Base-by-base conservation (phyloP, 2,888 invertebrate genomes). In the Ornithoptera alexandrae region DNA sequence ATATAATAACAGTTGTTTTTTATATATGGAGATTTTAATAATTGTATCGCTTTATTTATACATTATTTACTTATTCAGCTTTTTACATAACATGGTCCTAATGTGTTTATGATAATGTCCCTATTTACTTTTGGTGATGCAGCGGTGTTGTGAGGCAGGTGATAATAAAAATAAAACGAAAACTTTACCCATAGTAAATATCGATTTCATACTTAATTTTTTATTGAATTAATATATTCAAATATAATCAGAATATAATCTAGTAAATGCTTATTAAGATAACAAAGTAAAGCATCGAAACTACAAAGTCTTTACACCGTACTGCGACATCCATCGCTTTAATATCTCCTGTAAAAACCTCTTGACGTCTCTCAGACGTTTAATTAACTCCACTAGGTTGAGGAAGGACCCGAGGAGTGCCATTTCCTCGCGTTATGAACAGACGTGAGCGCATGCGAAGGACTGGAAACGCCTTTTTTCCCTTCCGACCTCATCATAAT, bases 311-410 rank as follows among this genome's bases (percentile, higher is more conserved):
- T 3, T 59, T 59, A 59, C 59, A 53, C 36, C 30, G 24, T 58
- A 30, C 42, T 53, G 30, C 22, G 64, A 4, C 56, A 46, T 68
- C 39, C 17, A 69, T 65, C 24, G 65, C 65, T 81, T 80, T 79
- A 79, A 81, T 83, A 82, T 78, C 79, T 79, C 74, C 72, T 81
- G 77, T 76, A 81, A 82, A 81, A 68, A 62, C 75, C 76, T 76
- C 73, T 72, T 67, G 66, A 18, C 74, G 73, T 73, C 75, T 75
- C 77, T 79, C 75, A 76, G 79, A 81, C 80, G 80, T 86, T 85
- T 88, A 88, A 88, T 88, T 88, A 88, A 86, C 84, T 84, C 71
- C 74, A 84, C 82, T 79, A 79, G 75, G 73, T 74, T 71, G 71
- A 70, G 74, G 72, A 76, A 76, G 74, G 76, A 77, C 71, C 76